Conservation (phyloP, 2,888 invertebrate species). For the Lamellibrachia satsuma region DNA sequence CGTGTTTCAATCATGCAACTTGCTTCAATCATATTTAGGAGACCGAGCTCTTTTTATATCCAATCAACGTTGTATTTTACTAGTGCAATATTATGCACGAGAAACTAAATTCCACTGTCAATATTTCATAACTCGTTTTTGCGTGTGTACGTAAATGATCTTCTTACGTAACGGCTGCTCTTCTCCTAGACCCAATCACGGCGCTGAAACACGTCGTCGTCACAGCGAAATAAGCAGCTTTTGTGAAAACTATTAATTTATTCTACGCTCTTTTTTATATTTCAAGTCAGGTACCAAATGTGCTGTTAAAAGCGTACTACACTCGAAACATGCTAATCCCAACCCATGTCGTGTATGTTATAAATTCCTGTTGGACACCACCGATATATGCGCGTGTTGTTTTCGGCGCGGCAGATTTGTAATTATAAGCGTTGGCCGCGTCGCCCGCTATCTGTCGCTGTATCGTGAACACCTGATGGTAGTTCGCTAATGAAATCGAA, state of each 20-base stretch:
- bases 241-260: not conserved
- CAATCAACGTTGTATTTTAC: not conserved
- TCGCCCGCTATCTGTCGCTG: not conserved
- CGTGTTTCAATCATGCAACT: not conserved
- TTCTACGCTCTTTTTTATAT: not conserved
- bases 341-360: not conserved
- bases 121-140: too few species aligned
- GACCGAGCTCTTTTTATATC: not conserved
- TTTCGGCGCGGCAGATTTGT: not conserved
- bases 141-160: too few species aligned
- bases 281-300: not conserved
- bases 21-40: too few species aligned
- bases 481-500: slow-evolving; percentile 6
- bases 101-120: too few species aligned
- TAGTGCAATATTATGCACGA: not conserved
- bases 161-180: too few species aligned
- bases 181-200: too few species aligned
- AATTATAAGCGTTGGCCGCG: not conserved
- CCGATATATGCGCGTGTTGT: not conserved
- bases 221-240: too few species aligned
- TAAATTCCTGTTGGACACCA: not conserved
- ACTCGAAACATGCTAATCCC: not conserved
- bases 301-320: not conserved
- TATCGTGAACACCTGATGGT: not conserved
- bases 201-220: too few species aligned